phyloP scores from a whole-genome alignment of 2,797 vertebrate species.

The Chiroxiphia lanceolata region DNA sequence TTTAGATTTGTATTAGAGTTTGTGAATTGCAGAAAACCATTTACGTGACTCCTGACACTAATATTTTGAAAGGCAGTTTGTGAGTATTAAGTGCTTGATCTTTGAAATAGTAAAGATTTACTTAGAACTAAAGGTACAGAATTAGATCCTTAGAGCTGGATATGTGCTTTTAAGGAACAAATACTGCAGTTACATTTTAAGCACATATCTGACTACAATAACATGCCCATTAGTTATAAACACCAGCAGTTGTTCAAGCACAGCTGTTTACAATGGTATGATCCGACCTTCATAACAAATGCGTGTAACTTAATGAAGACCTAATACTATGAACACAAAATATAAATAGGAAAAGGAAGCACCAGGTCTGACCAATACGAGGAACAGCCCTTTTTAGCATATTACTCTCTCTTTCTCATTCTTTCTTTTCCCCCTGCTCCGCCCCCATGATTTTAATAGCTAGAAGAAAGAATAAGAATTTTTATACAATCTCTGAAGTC shows the following conservation, averaged over 20 bases:
- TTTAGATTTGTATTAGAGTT: not conserved
- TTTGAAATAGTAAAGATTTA: conserved; percentile 6
- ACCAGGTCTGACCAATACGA: not conserved
- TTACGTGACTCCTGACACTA: not conserved
- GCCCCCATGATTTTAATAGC: not conserved
- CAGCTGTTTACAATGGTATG: not conserved
- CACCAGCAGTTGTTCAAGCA: not conserved
- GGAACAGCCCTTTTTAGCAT: not conserved
- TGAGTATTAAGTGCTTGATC: conserved; percentile 18
- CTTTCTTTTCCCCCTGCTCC: not conserved
- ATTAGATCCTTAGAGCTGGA: not conserved
- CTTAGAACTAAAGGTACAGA: not conserved
- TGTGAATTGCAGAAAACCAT: not conserved
- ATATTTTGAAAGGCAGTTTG: conserved; percentile 38
- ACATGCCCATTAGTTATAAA: not conserved
- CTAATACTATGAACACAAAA: not conserved
- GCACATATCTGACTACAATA: not conserved
- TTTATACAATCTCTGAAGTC: not conserved
- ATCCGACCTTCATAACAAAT: not conserved
- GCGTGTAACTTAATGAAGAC: not conserved
- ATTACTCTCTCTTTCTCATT: not conserved
- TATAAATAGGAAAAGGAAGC: not conserved
- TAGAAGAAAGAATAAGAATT: not conserved
- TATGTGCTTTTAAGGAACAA: not conserved
- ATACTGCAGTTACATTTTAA: not conserved